These are phyloP conservation scores for Volucella inflata DNA, from an alignment of 2,888 invertebrate genomes.

Conservation along the genomic window DNA sequence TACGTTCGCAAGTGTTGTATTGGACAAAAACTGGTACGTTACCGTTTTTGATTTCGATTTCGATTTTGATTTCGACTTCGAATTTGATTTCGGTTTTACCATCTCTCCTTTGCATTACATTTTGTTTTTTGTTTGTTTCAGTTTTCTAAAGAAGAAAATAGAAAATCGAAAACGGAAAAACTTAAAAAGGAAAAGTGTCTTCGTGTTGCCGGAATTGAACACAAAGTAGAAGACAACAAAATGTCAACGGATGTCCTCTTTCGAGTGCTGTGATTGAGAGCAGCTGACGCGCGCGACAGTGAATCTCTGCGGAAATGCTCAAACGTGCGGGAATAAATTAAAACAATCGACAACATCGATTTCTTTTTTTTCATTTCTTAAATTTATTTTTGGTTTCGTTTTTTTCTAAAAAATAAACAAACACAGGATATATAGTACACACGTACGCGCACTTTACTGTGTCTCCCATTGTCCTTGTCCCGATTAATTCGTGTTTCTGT, in stretches of 20 bases:
- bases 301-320: conserved; percentile 38
- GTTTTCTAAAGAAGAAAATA: not conserved
- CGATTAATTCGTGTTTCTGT: conserved; percentile 8
- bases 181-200: conserved; percentile 11
- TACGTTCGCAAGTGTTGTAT: conserved; percentile 16
- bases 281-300: conserved; percentile 58
- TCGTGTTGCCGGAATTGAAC: too few species aligned
- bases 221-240: not conserved
- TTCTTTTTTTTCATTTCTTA: not conserved
- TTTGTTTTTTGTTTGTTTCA: conserved; percentile 4
- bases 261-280: conserved; percentile 3
- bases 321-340: conserved; percentile 46
- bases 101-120: too few species aligned
- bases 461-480: conserved; percentile 48
- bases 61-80: conserved; percentile 38
- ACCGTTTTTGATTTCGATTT: conserved; percentile 29
- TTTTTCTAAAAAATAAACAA: not conserved
- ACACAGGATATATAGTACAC: not conserved
- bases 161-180: conserved; percentile 10
- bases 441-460: conserved; percentile 30
- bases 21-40: conserved; percentile 19
- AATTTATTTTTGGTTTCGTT: not conserved
- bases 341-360: not conserved
- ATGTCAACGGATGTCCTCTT: conserved; percentile 42
- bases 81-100: conserved; percentile 34